Evolutionary conservation across 2,797 vertebrate species (phyloP).

Genomic region (Pachyuromys duprasi): DNA sequence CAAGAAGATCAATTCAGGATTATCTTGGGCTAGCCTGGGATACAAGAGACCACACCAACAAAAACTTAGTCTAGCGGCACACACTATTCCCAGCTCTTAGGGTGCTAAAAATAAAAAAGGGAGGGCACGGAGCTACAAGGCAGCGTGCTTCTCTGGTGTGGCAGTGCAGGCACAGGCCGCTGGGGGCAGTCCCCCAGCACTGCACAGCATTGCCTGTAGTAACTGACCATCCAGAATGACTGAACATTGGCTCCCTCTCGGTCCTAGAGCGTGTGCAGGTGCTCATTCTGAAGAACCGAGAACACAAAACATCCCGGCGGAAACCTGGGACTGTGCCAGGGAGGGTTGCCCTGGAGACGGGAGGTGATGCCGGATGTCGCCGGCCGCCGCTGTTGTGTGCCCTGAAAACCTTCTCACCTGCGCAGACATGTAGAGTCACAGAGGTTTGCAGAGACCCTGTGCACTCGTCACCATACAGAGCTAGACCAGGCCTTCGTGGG

Average conservation of each 20-base stretch:
- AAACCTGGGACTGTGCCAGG: neutral
- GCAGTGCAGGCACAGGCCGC: neutral
- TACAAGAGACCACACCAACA: neutral
- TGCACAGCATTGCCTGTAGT: neutral
- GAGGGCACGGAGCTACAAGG: neutral
- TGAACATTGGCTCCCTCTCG: neutral
- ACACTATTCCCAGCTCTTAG: neutral
- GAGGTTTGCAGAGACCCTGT: neutral
- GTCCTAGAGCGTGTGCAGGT: neutral
- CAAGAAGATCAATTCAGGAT: neutral
- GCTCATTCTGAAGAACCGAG: neutral
- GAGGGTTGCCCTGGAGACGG: neutral
- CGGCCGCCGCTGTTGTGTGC: too few species aligned
- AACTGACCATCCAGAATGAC: neutral
- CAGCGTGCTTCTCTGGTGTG: neutral
- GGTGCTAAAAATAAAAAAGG: neutral
- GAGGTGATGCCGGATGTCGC: neutral
- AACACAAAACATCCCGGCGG: neutral
- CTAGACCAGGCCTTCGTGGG: neutral
- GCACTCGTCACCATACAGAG: neutral
- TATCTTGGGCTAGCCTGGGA: neutral
- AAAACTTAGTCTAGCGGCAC: neutral
- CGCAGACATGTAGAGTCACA: rapidly evolving
- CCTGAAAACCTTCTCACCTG: neutral
- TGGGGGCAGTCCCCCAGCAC: too few species aligned